A percentile compares a stretch with the other conserved stretches of the same genome.
Evolutionary conservation across 1,140 invertebrate genomes (phyloP).

Genomic region (Papilio glaucus): DNA sequence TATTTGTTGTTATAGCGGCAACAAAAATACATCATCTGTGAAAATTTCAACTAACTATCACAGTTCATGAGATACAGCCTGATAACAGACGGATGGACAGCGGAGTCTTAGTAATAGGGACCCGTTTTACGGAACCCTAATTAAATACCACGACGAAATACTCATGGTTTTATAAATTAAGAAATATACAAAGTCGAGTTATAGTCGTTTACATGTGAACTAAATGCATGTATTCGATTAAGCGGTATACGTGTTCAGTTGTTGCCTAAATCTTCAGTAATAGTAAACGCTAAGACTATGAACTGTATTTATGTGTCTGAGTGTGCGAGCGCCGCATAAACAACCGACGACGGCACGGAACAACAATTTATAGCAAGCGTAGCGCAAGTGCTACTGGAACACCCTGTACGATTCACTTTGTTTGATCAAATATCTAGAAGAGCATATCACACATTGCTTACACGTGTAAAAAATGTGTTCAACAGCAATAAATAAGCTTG

Average conservation of each 20-base stretch:
- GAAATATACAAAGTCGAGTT: too few species aligned
- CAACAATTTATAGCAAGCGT: constrained; percentile 45
- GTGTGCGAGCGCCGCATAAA: constrained; percentile 43
- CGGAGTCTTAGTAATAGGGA: too few species aligned
- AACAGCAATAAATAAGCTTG: too few species aligned
- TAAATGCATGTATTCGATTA: not conserved
- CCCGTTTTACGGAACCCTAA: too few species aligned
- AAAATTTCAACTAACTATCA: too few species aligned
- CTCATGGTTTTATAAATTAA: too few species aligned
- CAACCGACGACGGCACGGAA: constrained; percentile 48
- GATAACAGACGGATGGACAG: too few species aligned
- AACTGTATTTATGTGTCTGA: constrained; percentile 59
- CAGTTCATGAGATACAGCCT: too few species aligned
- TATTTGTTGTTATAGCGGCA: too few species aligned
- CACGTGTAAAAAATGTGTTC: not conserved
- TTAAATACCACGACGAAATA: too few species aligned
- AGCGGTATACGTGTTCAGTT: constrained; percentile 24
- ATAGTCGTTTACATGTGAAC: not conserved
- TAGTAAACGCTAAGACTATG: constrained; percentile 44
- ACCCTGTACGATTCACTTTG: not conserved
- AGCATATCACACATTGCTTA: not conserved
- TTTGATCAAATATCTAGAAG: constrained; percentile 15
- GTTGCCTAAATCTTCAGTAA: constrained; percentile 33
- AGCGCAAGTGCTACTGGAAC: constrained; percentile 30
- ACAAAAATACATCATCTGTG: too few species aligned